Evolutionary conservation across 2,888 invertebrate genomes (phyloP), one percentile per base, ranked within the genome.

Genomic region (Rhynchonema sp.): DNA sequence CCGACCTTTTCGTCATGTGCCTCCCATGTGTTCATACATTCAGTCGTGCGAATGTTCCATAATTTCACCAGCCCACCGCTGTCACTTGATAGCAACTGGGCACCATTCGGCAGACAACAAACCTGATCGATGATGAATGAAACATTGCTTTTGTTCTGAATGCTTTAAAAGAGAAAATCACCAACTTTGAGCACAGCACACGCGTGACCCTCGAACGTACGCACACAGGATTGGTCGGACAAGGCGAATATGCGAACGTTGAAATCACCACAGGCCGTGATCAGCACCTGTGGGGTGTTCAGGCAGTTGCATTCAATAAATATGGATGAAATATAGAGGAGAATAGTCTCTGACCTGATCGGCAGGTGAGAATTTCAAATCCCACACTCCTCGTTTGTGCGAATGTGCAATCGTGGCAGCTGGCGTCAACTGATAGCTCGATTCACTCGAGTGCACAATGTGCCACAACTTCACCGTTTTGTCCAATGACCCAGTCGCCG

Each of bases 401-500:
- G 9, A 92, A 0, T 91, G 91, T 0, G 60, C 61, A 23, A 58
- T 26, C n/a, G 58, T 30, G 49, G 46, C 58, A 17, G 58, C 49
- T 2, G 58, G 30, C 2, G 23, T 20, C 27, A 55, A 27, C 25
- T 20, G 20, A 6, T n/a, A 23, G 25, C 25, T 23, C 20, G n/a
- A n/a, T n/a, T n/a, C n/a, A n/a, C n/a, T 20, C 13, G 9, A 20
- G 20, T 52, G 52, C 9, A 46, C 68, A 22, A 72, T 63, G 56
- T 66, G 65, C 71, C 72, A 73, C 28, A 83, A 79, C 79, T 94
- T 96, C 0, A 86, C 87, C 38, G 88, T 87, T 79, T 91, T 94
- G 76, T 98, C 98, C 75, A 89, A 87, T n/a, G 92, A 92, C 1
- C 85, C 90, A 30, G 70, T 87, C 0, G 88, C 92, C 65, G 94